Base-by-base conservation (phyloP, 2,888 invertebrate species). In the Beris morrisii region DNA sequence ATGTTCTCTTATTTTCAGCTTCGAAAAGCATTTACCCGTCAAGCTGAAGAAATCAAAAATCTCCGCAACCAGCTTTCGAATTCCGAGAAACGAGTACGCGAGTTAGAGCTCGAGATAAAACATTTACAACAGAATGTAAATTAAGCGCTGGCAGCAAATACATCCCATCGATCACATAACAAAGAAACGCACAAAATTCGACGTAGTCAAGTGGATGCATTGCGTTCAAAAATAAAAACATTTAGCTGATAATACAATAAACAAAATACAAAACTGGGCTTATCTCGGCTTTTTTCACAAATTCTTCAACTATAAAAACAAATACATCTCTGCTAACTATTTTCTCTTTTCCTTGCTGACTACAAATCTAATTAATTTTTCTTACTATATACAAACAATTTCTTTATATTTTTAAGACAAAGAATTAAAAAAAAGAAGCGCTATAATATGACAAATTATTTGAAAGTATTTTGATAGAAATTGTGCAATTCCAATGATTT, bases 51-150 rank as follows among this genome's bases (percentile, higher is more conserved):
- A 81, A 82, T 94, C 58, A 84, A 90, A 71, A 84, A 89, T 72
- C 85, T 92, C 50, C 88, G 90, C 74, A 87, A 90, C 71, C 91
- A 93, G 77, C 82, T 94, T 50, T 85, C 87, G 22, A 86, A 89
- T 76, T 91, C 91, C 74, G 93, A 94, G 75, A 85, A 88, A 72
- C 84, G 91, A 55, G 90, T 94, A 22, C 86, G 89, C 65, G 93
- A 93, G 75, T 82, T 95, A 31, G 93, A 95, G 76, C 89, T 90
- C 64, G 87, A 90, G 74, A 79, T 91, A 9, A 84, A 87, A 46
- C 69, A 68, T 52, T 64, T 71, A 43, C 69, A 70, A 52, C 30
- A 45, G 28, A 44, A 22, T 9, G n/a, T 11, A 30, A 54, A 64
- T 31, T 54, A 28, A 61, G 22, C 43, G 44, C 22, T 12, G n/a